phyloP scores from a whole-genome alignment of 2,797 vertebrate genomes.

The Danio tinwini region DNA sequence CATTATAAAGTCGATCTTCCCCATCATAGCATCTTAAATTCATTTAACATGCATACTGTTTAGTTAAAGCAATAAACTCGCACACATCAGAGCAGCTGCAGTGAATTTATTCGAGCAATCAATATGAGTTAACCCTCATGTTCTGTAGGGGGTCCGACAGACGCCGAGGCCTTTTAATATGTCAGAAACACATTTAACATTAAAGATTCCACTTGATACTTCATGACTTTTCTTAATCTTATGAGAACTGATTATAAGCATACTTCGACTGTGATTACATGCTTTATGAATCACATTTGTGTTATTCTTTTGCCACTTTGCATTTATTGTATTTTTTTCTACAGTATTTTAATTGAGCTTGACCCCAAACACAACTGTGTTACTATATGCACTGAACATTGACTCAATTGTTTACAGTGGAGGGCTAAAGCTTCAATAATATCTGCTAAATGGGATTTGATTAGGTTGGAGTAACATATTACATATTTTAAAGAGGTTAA shows the following conservation, averaged over 20 bases:
- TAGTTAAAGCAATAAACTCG: constrained; percentile 81
- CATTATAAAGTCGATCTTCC: constrained; percentile 72
- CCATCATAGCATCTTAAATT: constrained; percentile 84
- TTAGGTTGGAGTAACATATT: background rate
- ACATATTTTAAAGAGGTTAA: constrained; percentile 1
- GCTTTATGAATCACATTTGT: background rate
- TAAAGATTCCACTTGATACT: constrained; percentile 29
- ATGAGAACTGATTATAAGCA: constrained; percentile 13
- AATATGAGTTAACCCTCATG: constrained; percentile 18
- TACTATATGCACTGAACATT: constrained; percentile 4
- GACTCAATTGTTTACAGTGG: background rate
- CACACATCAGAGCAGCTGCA: constrained; percentile 79
- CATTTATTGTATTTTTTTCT: background rate
- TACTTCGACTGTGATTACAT: background rate
- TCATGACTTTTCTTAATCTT: constrained; percentile 24
- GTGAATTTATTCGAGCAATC: constrained; percentile 34
- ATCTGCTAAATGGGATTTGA: background rate
- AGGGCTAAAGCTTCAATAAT: background rate
- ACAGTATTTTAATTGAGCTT: background rate
- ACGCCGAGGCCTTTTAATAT: constrained; percentile 19
- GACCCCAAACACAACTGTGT: background rate
- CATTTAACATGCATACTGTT: constrained; percentile 85
- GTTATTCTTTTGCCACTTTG: constrained; percentile 11
- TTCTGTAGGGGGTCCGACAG: constrained; percentile 10
- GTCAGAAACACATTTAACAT: constrained; percentile 21